Percentiles rank a stretch among this genome's conserved stretches.
Conservation (phyloP, 2,888 invertebrate genomes). For the Troides helena region DNA sequence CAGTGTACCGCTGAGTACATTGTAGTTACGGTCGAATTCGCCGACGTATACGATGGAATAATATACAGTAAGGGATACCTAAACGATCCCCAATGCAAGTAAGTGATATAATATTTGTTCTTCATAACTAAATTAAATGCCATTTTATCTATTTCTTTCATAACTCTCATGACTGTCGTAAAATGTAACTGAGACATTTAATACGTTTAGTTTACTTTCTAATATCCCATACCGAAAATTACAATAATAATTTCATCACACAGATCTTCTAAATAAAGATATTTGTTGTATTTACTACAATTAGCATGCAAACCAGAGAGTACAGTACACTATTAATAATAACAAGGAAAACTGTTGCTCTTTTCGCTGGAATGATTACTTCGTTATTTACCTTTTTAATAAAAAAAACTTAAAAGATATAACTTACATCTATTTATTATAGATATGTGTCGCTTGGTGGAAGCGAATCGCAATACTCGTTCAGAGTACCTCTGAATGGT, state of each 20-base stretch:
- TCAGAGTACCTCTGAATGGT: slow-evolving; percentile 82
- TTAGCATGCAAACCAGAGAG: no score
- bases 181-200: no score
- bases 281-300: no score
- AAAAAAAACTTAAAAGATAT: no score
- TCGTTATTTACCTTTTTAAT: no score
- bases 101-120: slow-evolving; percentile 44
- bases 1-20: slow-evolving; percentile 81
- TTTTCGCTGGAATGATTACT: background rate
- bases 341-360: background rate
- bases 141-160: no score
- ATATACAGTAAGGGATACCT: slow-evolving; percentile 86
- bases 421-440: slow-evolving; percentile 35
- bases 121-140: background rate
- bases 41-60: slow-evolving; percentile 83
- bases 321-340: no score
- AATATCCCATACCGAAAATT: no score
- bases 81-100: slow-evolving; percentile 85
- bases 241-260: no score
- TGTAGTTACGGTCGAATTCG: slow-evolving; percentile 82
- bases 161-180: no score
- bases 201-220: no score
- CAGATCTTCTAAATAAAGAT: no score
- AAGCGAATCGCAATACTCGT: slow-evolving; percentile 79
- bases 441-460: slow-evolving; percentile 82